Evolutionary conservation across 2,797 vertebrate species (phyloP).

Genomic region (Tapirus indicus): DNA sequence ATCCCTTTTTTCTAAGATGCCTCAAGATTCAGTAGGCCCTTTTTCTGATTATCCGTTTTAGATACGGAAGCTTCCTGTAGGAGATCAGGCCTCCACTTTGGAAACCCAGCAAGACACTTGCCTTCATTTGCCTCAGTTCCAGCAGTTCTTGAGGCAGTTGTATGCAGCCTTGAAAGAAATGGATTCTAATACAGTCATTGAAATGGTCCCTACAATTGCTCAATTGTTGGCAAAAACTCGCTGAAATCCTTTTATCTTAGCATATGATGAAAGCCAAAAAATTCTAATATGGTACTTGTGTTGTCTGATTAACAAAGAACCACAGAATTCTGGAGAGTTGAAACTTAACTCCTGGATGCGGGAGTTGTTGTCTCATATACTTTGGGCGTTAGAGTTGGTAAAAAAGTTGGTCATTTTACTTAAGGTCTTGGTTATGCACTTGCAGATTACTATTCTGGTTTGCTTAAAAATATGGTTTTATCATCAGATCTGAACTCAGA

Average conservation of each 20-base stretch:
- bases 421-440: constrained; percentile 87
- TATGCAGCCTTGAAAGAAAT: constrained; percentile 88
- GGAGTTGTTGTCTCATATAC: constrained; percentile 92
- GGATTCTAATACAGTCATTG: constrained; percentile 68
- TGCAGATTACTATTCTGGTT: constrained; percentile 88
- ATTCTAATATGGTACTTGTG: constrained; percentile 93
- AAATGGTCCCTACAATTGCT: neutral
- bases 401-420: constrained; percentile 84
- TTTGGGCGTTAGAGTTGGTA: constrained; percentile 88
- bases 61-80: constrained; percentile 91
- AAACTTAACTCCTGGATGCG: constrained; percentile 94
- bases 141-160: constrained; percentile 90
- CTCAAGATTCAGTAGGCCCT: constrained; percentile 79
- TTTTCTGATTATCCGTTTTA: constrained; percentile 89
- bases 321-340: constrained; percentile 90
- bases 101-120: constrained; percentile 90
- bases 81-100: constrained; percentile 89
- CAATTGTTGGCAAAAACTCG: neutral
- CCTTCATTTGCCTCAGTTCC: constrained; percentile 90
- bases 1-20: constrained; percentile 85
- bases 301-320: constrained; percentile 92
- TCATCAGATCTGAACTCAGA: neutral
- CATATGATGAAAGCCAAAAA: constrained; percentile 87
- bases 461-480: constrained; percentile 92
- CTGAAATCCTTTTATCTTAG: neutral